phyloP scores from a whole-genome alignment of 2,113 vertebrate genomes.

The Crotalus horridus region DNA sequence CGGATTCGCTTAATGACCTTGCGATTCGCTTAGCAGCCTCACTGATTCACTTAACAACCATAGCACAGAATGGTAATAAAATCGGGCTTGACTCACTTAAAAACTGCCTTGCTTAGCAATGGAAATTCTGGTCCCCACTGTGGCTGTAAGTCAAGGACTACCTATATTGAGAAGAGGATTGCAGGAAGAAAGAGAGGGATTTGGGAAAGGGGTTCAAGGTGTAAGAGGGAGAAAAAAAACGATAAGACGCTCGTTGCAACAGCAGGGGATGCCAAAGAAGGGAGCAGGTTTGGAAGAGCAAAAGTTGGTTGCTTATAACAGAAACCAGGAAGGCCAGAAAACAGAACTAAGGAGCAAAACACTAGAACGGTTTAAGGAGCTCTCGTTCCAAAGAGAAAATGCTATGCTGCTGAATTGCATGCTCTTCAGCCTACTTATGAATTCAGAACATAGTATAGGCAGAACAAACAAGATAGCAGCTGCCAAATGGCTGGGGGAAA shows the following conservation, averaged over 20 bases:
- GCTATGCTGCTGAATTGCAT: not conserved
- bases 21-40: not conserved
- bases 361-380: not conserved
- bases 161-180: not conserved
- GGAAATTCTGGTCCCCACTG: not conserved
- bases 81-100: not conserved
- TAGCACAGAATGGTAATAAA: not conserved
- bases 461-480: not conserved
- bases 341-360: not conserved
- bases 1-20: not conserved
- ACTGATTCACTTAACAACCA: not conserved
- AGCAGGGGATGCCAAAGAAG: not conserved
- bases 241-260: not conserved
- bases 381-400: not conserved
- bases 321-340: not conserved
- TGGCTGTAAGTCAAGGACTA: not conserved
- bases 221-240: not conserved
- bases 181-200: no score
- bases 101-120: not conserved
- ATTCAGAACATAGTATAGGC: slow-evolving; percentile 9
- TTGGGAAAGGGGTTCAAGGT: not conserved
- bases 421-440: not conserved
- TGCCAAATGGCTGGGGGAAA: slow-evolving; percentile 12
- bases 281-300: not conserved
- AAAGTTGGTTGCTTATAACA: not conserved